Evolutionary conservation across 2,113 vertebrate genomes (phyloP), one percentile per base, ranked within the genome.

Genomic region (Leucosticte australis): DNA sequence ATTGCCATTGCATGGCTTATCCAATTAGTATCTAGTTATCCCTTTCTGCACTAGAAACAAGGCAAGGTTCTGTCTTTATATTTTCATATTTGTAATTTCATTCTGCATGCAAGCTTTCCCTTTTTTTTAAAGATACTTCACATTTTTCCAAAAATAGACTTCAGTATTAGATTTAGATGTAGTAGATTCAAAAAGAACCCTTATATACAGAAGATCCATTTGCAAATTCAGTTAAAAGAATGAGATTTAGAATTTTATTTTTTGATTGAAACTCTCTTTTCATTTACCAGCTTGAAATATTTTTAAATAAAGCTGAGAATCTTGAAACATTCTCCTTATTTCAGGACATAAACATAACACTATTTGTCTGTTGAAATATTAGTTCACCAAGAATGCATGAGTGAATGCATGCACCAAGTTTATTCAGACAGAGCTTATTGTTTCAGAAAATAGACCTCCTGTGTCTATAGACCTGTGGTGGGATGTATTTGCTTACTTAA

Each of bases 391-490:
- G 62, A 90, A 94, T n/a, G 13, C 41, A 27, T 8, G 9, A 42
- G 41, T 42, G 41, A 42, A 42, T 42, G 41, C 41, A 42, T 42
- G 41, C 41, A 42, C 41, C 41, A 42, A 62, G 55, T 64, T 87
- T 23, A 83, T 77, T 90, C 63, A 83, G 92, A 93, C 78, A 68
- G 75, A 90, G 18, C 19, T 86, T 83, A 94, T 94, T 97, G 83
- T 96, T 92, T 86, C 35, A 80, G 50, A 74, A 96, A 93, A 83
- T 86, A 94, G 60, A 74, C 27, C 12, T 46, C 16, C 49, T 88
- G 15, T 90, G 79, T 94, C 62, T 88, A 3, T 76, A 92, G 56
- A 92, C 59, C 46, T 92, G 44, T 69, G 83, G 79, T 85, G 71
- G 46, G n/a, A 74, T 77, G 24, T 94, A 27, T 95, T 94, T 92